Conservation (phyloP, 2,888 invertebrate species). For the Axea sp. region DNA sequence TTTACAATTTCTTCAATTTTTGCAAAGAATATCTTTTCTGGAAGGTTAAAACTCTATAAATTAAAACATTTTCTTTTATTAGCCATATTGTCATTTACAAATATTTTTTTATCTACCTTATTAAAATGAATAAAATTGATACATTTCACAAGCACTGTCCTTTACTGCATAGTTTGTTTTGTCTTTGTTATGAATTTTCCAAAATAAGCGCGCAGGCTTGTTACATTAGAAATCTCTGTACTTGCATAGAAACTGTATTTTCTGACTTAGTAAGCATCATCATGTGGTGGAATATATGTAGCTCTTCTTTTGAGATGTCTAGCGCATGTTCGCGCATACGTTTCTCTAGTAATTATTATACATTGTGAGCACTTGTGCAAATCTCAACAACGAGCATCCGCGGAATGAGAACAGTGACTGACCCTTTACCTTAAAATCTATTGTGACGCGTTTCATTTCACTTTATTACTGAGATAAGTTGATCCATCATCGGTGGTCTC, state of each 20-base stretch:
- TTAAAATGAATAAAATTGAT: no score
- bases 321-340: constrained; percentile 76
- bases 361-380: constrained; percentile 1
- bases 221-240: no score
- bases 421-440: constrained; percentile 38
- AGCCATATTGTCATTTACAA: no score
- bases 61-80: no score
- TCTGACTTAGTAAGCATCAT: constrained; percentile 20
- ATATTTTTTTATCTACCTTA: no score
- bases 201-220: background rate
- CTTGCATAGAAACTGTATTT: constrained; percentile 40
- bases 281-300: constrained; percentile 73
- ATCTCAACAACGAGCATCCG: constrained; percentile 2
- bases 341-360: constrained; percentile 52
- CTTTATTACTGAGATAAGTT: constrained; percentile 50
- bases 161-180: no score
- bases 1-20: no score
- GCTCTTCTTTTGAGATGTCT: constrained; percentile 73
- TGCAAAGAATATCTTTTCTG: no score
- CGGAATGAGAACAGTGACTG: constrained; percentile 19
- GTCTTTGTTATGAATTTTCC: no score
- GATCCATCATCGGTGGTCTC: constrained; percentile 43
- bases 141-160: no score
- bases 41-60: no score
- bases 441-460: constrained; percentile 17